Evolutionary conservation across 2,888 invertebrate species (phyloP), one percentile per base, ranked within the genome.

Genomic region (Meteorus colon): DNA sequence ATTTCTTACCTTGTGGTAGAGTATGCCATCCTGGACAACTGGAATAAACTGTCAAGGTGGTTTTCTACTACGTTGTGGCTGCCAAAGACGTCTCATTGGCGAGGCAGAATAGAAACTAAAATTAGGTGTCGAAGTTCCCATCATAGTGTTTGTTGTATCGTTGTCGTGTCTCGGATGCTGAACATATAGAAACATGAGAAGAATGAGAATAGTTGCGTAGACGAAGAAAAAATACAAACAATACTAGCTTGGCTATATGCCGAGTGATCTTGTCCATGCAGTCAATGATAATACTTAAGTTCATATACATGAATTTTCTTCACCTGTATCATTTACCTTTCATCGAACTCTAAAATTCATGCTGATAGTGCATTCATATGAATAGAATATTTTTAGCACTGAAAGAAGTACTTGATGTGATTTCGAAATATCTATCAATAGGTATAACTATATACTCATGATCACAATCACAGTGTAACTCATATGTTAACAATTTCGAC

Each of bases 71-170:
- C 19, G 65, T 69, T 24, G 41, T 48, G 24, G 29, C 48, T 73
- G 73, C 63, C 69, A 51, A 68, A 48, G 29, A 41, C 74, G 68
- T 70, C 72, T 73, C 71, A 68, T 67, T 77, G 60, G 73, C 71
- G 77, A 79, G 75, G 71, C 66, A 73, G 71, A 73, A 74, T 70
- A 73, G 73, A 62, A 41, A 73, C 79, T 81, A 81, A 80, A 81
- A 80, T 80, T 80, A 81, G 80, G 77, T 74, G 72, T 77, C 74
- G 78, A 67, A 71, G 76, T 77, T 79, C 77, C 79, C 79, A 81
- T 80, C 79, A 81, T 80, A 77, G 65, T 73, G 73, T 69, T 73
- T 62, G 37, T 29, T 34, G 63, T 69, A 62, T 68, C 66, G 66
- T 71, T 66, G 72, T 72, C 48, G 29, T 19, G 45, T 72, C 48